Evolutionary conservation across 1,140 invertebrate genomes (phyloP).

Genomic region (Periplaneta americana): DNA sequence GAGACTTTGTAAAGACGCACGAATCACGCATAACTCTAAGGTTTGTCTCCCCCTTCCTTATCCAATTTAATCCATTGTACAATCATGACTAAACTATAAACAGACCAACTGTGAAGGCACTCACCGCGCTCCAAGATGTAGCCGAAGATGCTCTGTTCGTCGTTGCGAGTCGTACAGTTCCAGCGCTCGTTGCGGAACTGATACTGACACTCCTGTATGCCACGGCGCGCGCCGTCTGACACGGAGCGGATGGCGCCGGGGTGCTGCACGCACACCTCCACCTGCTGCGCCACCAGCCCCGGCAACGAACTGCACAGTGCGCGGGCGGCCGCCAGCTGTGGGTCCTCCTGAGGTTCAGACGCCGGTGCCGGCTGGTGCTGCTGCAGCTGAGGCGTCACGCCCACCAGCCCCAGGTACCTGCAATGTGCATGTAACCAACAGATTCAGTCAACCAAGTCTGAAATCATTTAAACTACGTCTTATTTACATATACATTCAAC

Average conservation of each 20-base stretch:
- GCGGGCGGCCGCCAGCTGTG: slow-evolving; percentile 26
- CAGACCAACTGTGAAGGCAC: background rate
- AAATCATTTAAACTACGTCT: no score
- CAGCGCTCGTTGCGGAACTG: slow-evolving; percentile 52
- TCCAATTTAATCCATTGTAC: background rate
- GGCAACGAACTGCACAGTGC: slow-evolving; percentile 32
- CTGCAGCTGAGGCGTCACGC: slow-evolving; percentile 34
- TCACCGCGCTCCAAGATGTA: slow-evolving; percentile 39
- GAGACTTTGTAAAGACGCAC: no score
- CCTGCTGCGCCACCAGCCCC: slow-evolving; percentile 40
- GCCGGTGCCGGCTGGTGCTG: slow-evolving; percentile 28
- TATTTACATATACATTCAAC: no score
- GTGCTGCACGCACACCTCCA: slow-evolving; percentile 44
- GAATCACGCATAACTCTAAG: no score
- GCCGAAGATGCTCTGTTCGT: slow-evolving; percentile 40
- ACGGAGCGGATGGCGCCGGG: slow-evolving; percentile 45
- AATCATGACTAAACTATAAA: background rate
- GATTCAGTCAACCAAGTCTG: no score
- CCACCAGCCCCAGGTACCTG: slow-evolving; percentile 50
- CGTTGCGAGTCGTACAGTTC: slow-evolving; percentile 46
- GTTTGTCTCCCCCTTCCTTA: no score
- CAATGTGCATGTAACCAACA: no score
- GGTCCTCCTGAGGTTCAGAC: slow-evolving; percentile 24
- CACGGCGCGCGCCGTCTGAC: slow-evolving; percentile 44
- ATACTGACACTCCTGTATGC: slow-evolving; percentile 49